Evolutionary conservation across 2,797 vertebrate species (phyloP), one percentile per base, ranked within the genome.

Genomic region (Tenualosa thibaudeaui): DNA sequence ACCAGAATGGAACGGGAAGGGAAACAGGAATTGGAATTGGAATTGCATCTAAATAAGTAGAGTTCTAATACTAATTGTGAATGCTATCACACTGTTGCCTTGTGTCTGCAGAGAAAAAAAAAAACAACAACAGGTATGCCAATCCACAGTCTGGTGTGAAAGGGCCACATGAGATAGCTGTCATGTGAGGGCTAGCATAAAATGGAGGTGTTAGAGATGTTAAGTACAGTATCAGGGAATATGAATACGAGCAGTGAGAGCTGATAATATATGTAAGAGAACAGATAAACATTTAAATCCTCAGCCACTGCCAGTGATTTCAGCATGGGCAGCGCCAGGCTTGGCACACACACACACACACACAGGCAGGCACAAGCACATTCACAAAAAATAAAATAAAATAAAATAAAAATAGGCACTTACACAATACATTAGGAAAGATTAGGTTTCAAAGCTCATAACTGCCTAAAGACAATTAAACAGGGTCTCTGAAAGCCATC

Each of bases 241-340:
- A 85, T 88, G 87, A 90, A 87, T 87, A 87, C 83, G 89, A 90
- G 89, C 86, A 81, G 88, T 84, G 86, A 84, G 88, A 86, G 84
- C 86, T 89, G 87, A 90, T 88, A 90, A 89, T 89, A 89, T 90
- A 89, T 89, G 88, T 90, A 90, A 89, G 89, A 87, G 89, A 89
- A 91, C 89, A 89, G 89, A 89, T 89, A 88, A 90, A 89, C 87
- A 90, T 88, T 88, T 82, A 87, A 90, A 89, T 87, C 85, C 82
- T 62, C 58, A 85, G 85, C 84, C 81, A 85, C 88, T 88, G 88
- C 90, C 89, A 90, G 88, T 88, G 89, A 82, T 87, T 86, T 83
- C 87, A 82, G 84, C 87, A 85, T 81, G 85, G 85, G 81, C 87
- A 86, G 85, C 91, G 90, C 90, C 91, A 91, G 88, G 85, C 85